Evolutionary conservation across 2,113 vertebrate species (phyloP), one percentile per base, ranked within the genome.

Genomic region (Cottus gobio): DNA sequence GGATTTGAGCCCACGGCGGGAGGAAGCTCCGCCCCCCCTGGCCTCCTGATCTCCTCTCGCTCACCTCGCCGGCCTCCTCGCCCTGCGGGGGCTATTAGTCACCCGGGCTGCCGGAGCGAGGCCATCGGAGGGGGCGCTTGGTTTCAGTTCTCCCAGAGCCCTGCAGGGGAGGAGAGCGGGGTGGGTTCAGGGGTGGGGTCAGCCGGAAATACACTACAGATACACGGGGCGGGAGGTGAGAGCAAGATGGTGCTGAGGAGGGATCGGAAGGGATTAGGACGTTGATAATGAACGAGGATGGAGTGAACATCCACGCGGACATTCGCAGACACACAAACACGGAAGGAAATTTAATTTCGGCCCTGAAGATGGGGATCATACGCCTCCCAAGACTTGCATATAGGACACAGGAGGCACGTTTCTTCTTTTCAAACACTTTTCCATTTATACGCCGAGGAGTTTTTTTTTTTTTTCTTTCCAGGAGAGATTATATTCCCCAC

Each of bases 181-280:
- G 85, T 73, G 48, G 87, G 63, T 87, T 92, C 91, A 91, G 39
- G 77, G 86, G 85, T 73, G 48, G 87, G 63, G 88, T 92, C 91
- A 91, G 90, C 90, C 90, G 87, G 67, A 87, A 88, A 85, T 44
- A 44, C 69, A 56, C 70, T 63, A 10, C 85, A 86, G 82, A 87
- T 83, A 85, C 80, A 89, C 85, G 83, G 73, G 73, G 72, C 71
- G 16, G 58, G 60, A 82, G 82, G 79, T 50, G 74, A 75, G 72
- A 74, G 62, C 80, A 61, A 63, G 77, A 79, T 58, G 73, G 82
- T 61, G 65, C 67, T 61, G 70, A 73, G 69, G n/a, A n/a, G n/a
- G n/a, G n/a, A n/a, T n/a, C n/a, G n/a, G n/a, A n/a, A n/a, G n/a
- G 77, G 90, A 89, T 91, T 91, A 83, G 80, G 86, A 88, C 82